Evolutionary conservation across 2,113 vertebrate species (phyloP), one percentile per base, ranked within the genome.

Genomic region (Cheirogaleus medius): DNA sequence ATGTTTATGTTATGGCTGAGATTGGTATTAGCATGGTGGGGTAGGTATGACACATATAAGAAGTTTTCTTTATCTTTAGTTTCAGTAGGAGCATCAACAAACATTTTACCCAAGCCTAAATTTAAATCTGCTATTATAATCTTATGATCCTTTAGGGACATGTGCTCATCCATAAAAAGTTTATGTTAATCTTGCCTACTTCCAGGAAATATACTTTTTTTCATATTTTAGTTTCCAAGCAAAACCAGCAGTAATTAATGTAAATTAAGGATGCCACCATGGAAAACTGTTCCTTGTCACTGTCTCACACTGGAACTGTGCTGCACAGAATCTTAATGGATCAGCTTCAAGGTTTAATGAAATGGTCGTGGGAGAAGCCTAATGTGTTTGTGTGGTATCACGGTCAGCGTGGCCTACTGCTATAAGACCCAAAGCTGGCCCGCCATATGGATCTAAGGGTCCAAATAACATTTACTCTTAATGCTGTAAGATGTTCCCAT

Each of bases 201-300:
- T 74, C 37, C 21, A 54, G 64, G 52, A 71, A 68, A 32, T 14
- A 34, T 0, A 58, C 47, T 37, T 71, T 90, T 90, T 39, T 78
- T 87, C 37, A 71, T n/a, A 58, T 92, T 87, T 73, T 80, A 52
- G 47, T 96, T 74, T 92, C 37, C 90, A 94, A 90, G 7, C 2
- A 66, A 73, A 95, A 69, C 44, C 17, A 69, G 52, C 58, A 23
- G 66, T 14, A 58, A 74, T 98, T 86, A 58, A 58, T 68, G 39
- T 69, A 83, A 88, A 88, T 68, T 92, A 87, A 81, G 54, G 95
- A 66, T 27, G 92, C 44, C 95, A 87, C 18, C 89, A 42, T 77
- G 73, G 64, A 60, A 92, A 94, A 47, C 93, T 85, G 25, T 95
- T 58, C 23, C 3, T 25, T 94, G 44, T 49, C 0, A 0, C 54